These are phyloP conservation scores for Aleadryas rufinucha DNA, from an alignment of 2,113 vertebrate species.

Conservation along the genomic window DNA sequence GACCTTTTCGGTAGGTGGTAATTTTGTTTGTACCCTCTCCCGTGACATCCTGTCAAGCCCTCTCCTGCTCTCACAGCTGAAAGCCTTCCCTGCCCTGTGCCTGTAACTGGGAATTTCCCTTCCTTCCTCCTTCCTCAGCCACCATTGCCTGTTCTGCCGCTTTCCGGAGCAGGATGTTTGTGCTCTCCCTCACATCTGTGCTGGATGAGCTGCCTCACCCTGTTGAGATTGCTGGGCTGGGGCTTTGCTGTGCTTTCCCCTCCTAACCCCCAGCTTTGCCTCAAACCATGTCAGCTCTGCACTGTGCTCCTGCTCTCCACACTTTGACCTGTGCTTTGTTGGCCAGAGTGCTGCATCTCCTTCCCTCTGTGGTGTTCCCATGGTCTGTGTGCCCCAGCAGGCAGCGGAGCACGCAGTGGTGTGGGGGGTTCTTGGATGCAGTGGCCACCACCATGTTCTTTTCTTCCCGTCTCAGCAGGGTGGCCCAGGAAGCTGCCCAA, in stretches of 20 bases:
- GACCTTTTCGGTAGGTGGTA: not conserved
- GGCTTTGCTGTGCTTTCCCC: not conserved
- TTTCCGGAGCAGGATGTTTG: not conserved
- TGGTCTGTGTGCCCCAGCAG: accelerated
- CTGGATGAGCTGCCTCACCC: not conserved
- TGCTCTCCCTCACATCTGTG: not conserved
- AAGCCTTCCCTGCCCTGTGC: not conserved
- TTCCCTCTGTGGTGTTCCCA: not conserved
- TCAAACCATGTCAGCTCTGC: accelerated
- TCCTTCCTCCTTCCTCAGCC: not conserved
- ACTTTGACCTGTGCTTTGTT: not conserved
- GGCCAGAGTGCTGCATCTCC: accelerated
- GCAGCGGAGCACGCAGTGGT: not conserved
- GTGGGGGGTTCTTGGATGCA: not conserved
- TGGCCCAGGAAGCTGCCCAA: not conserved
- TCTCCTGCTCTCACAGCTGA: not conserved
- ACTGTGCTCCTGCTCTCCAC: not conserved
- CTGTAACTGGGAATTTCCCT: slow-evolving; percentile 16
- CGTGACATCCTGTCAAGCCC: not conserved
- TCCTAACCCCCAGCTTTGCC: not conserved
- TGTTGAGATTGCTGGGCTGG: accelerated
- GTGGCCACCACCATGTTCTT: not conserved
- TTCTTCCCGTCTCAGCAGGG: not conserved
- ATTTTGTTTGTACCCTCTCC: not conserved
- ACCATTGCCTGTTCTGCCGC: not conserved